Evolutionary conservation across 2,888 invertebrate species (phyloP).

Genomic region (Zygogramma bicolorata): DNA sequence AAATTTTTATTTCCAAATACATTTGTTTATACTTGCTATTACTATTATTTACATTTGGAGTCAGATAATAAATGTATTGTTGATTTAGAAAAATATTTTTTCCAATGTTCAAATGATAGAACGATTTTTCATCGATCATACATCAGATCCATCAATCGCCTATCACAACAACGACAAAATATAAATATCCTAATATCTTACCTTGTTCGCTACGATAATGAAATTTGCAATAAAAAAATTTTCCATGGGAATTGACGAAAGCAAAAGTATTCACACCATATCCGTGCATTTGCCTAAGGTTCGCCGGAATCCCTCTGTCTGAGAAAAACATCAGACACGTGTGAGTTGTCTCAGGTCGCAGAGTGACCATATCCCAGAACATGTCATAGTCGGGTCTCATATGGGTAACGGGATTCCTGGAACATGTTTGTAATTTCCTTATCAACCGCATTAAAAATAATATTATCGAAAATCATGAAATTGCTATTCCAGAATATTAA

Average conservation of each 20-base stretch:
- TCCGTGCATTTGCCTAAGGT: conserved; percentile 80
- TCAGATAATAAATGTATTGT: too few species aligned
- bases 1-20: neutral
- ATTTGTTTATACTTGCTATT: too few species aligned
- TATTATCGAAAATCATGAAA: too few species aligned
- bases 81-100: too few species aligned
- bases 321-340: conserved; percentile 88
- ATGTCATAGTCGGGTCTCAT: conserved; percentile 88
- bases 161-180: too few species aligned
- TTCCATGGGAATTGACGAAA: conserved; percentile 80
- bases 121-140: too few species aligned
- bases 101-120: too few species aligned
- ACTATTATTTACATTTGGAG: too few species aligned
- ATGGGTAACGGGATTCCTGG: conserved; percentile 90
- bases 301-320: conserved; percentile 94
- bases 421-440: neutral
- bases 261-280: conserved; percentile 96
- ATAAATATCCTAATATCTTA: conserved; percentile 7
- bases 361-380: conserved; percentile 95
- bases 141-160: too few species aligned
- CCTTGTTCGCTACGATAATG: conserved; percentile 93
- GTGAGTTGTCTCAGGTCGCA: conserved; percentile 89
- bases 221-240: conserved; percentile 88
- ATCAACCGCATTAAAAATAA: too few species aligned
- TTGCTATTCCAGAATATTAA: too few species aligned